Conservation (phyloP, 2,113 vertebrate species). For the Sinocyclocheilus rhinocerous region DNA sequence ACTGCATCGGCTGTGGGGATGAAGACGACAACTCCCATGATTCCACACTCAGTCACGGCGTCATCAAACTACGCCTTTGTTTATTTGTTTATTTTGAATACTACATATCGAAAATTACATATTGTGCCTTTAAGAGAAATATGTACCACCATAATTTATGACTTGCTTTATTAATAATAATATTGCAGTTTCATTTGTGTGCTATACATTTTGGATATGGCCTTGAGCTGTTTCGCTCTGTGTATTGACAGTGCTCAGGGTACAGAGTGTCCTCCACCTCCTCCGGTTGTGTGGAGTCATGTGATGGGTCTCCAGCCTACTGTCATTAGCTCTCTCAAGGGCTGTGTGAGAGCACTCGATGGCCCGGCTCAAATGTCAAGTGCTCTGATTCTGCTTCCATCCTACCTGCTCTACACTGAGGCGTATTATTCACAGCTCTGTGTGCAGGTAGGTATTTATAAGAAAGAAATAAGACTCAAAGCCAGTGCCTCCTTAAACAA, state of each 20-base stretch:
- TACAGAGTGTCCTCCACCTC: constrained; percentile 74
- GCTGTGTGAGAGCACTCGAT: constrained; percentile 77
- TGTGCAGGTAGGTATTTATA: constrained; percentile 78
- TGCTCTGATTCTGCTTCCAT: constrained; percentile 78
- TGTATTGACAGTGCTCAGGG: constrained; percentile 69
- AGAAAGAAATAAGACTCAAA: not conserved
- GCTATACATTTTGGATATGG: not conserved
- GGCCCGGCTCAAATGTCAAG: constrained; percentile 69
- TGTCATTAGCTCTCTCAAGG: constrained; percentile 81
- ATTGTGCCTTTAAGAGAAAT: not conserved
- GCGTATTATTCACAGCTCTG: constrained; percentile 85
- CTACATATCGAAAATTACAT: too few species aligned
- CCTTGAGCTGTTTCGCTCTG: not conserved
- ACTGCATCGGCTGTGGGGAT: too few species aligned
- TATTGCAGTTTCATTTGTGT: not conserved
- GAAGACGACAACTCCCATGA: too few species aligned
- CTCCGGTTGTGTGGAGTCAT: constrained; percentile 84
- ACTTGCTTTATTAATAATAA: not conserved
- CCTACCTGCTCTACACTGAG: constrained; percentile 83
- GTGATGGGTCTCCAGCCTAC: constrained; percentile 85
- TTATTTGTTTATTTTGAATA: too few species aligned
- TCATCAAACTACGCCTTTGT: too few species aligned
- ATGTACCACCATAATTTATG: not conserved
- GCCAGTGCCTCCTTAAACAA: not conserved
- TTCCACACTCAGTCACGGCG: too few species aligned